Base-by-base conservation (phyloP, 2,888 invertebrate genomes). In the Dendrolimus houi region DNA sequence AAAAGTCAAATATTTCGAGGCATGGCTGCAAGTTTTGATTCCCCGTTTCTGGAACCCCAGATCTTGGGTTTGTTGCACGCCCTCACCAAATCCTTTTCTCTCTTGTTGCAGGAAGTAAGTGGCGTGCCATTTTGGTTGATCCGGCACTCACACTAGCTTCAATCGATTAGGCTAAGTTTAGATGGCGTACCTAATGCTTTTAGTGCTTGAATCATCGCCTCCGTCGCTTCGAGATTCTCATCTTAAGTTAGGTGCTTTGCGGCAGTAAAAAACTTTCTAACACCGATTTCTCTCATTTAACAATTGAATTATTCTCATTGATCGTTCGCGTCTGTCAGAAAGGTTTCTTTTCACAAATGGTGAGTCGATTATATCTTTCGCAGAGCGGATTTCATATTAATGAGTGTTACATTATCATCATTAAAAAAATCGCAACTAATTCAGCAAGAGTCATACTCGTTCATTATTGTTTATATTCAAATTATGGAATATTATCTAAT, bases 21-120 rank as follows among this genome's bases (percentile, higher is more conserved):
- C 83, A 82, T 83, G 83, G 75, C 73, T 75, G 77, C 74, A 67
- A 74, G 75, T 74, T 74, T 79, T 74, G 69, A 67, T 65, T 12
- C 71, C 79, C 76, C 65, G 70, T 73, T 68, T 79, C 71, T 76
- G 67, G 72, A 66, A 64, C 73, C 79, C 79, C 69, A 72, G 70
- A 70, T 75, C 71, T 77, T 75, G 82, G 81, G 79, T 80, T 83
- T 80, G 64, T 69, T 83, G 87, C 89, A 88, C 87, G 83, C 79
- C 86, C 77, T 83, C 84, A 87, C 86, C 83, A 79, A 84, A 65
- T 73, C 87, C 84, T 78, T 62, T 83, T 85, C 76, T 88, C 81
- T 89, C 85, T 88, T 91, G 88, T 91, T 91, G 78, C 91, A 91
- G 91, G 91, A 91, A 91, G 91, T 91, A 91, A 91, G 91, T 91